These are phyloP conservation scores for Tetragnatha montana DNA, from an alignment of 2,888 invertebrate genomes.

Conservation along the genomic window DNA sequence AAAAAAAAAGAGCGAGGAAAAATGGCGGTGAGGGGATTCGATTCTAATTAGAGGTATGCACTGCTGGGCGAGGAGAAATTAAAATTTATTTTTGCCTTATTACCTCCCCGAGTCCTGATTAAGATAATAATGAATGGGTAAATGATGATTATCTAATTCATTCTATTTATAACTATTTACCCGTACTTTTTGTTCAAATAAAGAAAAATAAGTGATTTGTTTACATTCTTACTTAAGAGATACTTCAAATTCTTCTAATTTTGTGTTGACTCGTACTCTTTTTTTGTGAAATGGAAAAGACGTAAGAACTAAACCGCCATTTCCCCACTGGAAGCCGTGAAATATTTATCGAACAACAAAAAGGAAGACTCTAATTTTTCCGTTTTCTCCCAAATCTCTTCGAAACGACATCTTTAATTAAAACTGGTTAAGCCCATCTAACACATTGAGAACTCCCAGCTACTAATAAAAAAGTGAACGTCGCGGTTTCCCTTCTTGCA, in stretches of 20 bases:
- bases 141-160: too few species aligned
- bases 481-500: neutral
- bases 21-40: slow-evolving; percentile 25
- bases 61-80: slow-evolving; percentile 5
- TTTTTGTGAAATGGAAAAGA: too few species aligned
- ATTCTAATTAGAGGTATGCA: slow-evolving; percentile 35
- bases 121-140: neutral
- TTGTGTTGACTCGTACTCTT: too few species aligned
- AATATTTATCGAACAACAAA: neutral
- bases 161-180: too few species aligned
- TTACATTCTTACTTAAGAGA: too few species aligned
- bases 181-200: too few species aligned
- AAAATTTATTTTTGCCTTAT: slow-evolving; percentile 46
- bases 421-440: neutral
- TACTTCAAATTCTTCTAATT: too few species aligned
- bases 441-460: neutral
- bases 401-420: neutral
- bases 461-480: slow-evolving; percentile 3
- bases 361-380: neutral
- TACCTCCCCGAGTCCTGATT: slow-evolving; percentile 16
- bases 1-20: slow-evolving; percentile 12
- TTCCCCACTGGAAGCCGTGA: neutral
- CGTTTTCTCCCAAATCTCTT: neutral
- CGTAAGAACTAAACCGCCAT: too few species aligned
- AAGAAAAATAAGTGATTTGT: too few species aligned